Percentiles rank a stretch among this genome's conserved stretches.
These are phyloP conservation scores for Gastracanthus pulcherrimus DNA, from an alignment of 2,888 invertebrate genomes.

Conservation along the genomic window DNA sequence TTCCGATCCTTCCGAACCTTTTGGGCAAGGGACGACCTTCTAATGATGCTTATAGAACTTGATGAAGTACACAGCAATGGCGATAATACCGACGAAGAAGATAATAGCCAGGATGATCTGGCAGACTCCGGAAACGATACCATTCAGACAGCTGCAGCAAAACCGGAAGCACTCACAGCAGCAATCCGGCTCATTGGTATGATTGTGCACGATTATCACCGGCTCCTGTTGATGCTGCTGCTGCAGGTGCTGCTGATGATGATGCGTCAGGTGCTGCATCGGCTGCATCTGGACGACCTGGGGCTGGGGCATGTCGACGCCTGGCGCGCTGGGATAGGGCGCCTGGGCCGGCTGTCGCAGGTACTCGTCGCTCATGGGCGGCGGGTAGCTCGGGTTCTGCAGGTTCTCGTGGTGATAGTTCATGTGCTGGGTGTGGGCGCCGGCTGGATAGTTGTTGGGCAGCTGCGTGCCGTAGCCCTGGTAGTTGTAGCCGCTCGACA, in stretches of 20 bases:
- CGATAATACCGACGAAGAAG: not conserved
- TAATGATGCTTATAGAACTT: not conserved
- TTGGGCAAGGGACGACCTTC: too few species aligned
- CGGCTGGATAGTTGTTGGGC: not conserved
- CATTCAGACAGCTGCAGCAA: not conserved
- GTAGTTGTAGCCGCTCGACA: slow-evolving; percentile 11
- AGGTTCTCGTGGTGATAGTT: not conserved
- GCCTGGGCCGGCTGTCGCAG: slow-evolving; percentile 4
- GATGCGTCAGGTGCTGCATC: not conserved
- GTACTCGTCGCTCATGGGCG: not conserved
- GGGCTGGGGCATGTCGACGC: not conserved
- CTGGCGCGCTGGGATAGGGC: not conserved
- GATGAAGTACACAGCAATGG: not conserved
- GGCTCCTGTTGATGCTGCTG: not conserved
- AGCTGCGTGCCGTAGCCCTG: not conserved
- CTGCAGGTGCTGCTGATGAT: not conserved
- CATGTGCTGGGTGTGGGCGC: not conserved
- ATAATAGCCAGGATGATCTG: not conserved
- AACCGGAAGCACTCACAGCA: not conserved
- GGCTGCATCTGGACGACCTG: not conserved
- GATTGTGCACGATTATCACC: not conserved
- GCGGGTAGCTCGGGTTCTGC: not conserved
- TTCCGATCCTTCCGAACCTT: too few species aligned
- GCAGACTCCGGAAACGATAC: not conserved
- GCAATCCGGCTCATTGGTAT: not conserved